These are phyloP conservation scores for Daubentonia madagascariensis DNA, from an alignment of 2,113 vertebrate genomes.

Conservation along the genomic window DNA sequence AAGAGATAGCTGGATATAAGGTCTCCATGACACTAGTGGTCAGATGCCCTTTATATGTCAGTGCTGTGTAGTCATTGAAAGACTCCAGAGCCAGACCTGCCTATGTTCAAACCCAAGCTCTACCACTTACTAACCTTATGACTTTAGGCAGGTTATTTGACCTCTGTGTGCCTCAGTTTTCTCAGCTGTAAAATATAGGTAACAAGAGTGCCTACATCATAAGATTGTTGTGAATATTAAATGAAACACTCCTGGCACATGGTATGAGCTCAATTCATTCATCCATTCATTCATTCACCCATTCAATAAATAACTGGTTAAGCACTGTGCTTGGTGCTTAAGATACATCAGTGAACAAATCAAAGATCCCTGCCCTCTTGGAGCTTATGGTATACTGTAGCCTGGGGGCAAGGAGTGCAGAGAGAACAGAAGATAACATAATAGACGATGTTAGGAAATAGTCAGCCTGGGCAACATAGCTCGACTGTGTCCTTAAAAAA, in stretches of 20 bases:
- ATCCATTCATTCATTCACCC: not conserved
- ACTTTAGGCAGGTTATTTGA: not conserved
- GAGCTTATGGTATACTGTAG: not conserved
- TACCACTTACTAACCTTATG: not conserved
- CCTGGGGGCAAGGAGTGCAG: too few species aligned
- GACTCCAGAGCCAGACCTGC: not conserved
- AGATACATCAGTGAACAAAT: not conserved
- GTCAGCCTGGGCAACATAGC: too few species aligned
- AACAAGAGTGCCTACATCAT: not conserved
- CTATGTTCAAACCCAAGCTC: not conserved
- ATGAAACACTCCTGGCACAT: not conserved
- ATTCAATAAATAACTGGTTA: not conserved
- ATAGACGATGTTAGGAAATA: not conserved
- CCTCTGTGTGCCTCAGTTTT: not conserved
- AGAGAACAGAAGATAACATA: not conserved
- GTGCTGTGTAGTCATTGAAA: not conserved
- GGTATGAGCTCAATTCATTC: not conserved
- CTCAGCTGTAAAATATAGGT: not conserved
- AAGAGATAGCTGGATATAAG: not conserved
- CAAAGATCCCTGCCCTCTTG: not conserved
- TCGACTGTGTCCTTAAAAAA: too few species aligned
- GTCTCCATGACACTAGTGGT: not conserved
- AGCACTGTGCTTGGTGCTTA: not conserved
- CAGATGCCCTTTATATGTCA: not conserved
- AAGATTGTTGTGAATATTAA: not conserved